These are phyloP conservation scores for Flabesymbios commensalis DNA, from an alignment of 2,888 invertebrate genomes.

Conservation along the genomic window DNA sequence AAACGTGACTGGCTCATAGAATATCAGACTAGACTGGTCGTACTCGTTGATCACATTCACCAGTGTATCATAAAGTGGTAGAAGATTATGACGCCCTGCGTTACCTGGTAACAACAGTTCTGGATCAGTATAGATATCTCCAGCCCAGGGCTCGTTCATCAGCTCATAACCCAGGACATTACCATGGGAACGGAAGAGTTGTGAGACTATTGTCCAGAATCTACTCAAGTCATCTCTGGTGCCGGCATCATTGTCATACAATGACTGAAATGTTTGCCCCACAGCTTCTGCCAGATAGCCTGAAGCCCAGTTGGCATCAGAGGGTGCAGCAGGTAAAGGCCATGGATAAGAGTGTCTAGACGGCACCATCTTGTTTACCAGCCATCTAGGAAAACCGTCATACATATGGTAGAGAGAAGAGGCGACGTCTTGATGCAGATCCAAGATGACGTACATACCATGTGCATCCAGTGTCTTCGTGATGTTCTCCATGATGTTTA, in stretches of 20 bases:
- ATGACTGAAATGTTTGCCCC: constrained; percentile 40
- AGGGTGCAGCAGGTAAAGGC: constrained; percentile 33
- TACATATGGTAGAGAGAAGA: constrained; percentile 34
- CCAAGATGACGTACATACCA: constrained; percentile 43
- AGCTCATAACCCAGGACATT: constrained; percentile 46
- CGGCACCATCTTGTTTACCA: constrained; percentile 38
- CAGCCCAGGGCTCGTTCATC: constrained; percentile 50
- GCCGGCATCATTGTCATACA: constrained; percentile 40
- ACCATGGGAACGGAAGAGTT: constrained; percentile 25
- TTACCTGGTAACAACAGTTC: constrained; percentile 39
- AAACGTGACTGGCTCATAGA: constrained; percentile 52
- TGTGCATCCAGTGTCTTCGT: constrained; percentile 46
- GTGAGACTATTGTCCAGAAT: constrained; percentile 41
- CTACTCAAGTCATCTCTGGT: constrained; percentile 32
- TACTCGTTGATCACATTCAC: constrained; percentile 36
- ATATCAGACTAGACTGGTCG: constrained; percentile 41
- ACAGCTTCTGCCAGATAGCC: constrained; percentile 43
- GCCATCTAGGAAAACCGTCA: constrained; percentile 46
- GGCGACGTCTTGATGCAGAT: constrained; percentile 46
- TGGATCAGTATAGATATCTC: constrained; percentile 41
- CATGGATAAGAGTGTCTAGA: constrained; percentile 40
- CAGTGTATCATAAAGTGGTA: constrained; percentile 39
- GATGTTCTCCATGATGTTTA: constrained; percentile 32
- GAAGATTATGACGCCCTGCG: constrained; percentile 40
- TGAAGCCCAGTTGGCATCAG: constrained; percentile 26